These are phyloP conservation scores for Sinosuthora webbiana DNA, from an alignment of 2,113 vertebrate genomes.

Conservation along the genomic window DNA sequence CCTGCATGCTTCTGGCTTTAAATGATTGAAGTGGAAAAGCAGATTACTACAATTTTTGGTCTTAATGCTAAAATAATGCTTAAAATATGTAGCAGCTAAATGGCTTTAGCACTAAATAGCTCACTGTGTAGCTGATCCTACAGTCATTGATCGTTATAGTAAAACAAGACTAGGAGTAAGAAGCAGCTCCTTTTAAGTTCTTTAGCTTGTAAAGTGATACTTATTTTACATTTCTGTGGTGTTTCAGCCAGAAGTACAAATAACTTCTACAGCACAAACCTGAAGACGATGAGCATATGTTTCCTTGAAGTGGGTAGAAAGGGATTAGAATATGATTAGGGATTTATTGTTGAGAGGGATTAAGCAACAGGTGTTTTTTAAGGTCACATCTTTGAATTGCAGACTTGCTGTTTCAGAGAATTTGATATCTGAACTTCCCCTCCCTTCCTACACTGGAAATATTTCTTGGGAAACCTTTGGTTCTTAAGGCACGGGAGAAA, in stretches of 20 bases:
- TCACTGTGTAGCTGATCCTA: not conserved
- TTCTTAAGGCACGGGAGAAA: not conserved
- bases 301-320: constrained; percentile 15
- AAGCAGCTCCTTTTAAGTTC: not conserved
- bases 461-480: not conserved
- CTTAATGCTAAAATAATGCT: not conserved
- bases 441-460: not conserved
- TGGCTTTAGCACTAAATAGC: not conserved
- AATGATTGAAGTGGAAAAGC: not conserved
- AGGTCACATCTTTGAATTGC: constrained; percentile 39
- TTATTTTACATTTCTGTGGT: not conserved
- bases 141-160: not conserved
- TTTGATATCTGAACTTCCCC: not conserved
- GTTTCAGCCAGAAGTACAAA: not conserved
- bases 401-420: not conserved
- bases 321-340: constrained; percentile 56
- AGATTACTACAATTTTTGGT: not conserved
- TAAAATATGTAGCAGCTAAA: not conserved
- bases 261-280: not conserved
- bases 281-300: not conserved
- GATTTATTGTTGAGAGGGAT: constrained; percentile 39
- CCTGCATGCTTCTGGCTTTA: not conserved
- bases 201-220: not conserved
- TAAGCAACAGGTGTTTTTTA: constrained; percentile 44
- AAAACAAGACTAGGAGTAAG: not conserved